These are phyloP conservation scores for Atopsyche davidsoni DNA, from an alignment of 1,140 invertebrate genomes.

Conservation along the genomic window DNA sequence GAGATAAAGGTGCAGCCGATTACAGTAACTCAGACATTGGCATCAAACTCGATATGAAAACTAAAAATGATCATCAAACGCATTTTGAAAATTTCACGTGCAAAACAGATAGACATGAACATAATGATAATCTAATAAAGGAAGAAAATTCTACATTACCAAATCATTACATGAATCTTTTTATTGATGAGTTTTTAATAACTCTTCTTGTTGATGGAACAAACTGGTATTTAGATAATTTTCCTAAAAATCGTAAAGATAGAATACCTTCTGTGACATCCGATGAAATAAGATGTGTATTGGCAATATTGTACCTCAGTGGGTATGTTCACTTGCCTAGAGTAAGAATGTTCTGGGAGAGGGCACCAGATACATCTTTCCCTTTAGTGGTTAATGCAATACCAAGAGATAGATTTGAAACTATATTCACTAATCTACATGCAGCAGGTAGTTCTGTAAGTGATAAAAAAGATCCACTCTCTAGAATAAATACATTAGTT, in stretches of 20 bases:
- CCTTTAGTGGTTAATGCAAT: conserved; percentile 27
- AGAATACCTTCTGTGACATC: conserved; percentile 17
- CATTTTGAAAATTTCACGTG: background rate
- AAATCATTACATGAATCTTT: conserved; percentile 16
- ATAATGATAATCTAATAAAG: background rate
- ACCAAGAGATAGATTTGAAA: conserved; percentile 30
- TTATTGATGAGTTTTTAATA: conserved; percentile 20
- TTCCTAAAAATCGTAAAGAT: conserved; percentile 17
- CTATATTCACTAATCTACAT: conserved; percentile 28
- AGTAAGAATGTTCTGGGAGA: conserved; percentile 27
- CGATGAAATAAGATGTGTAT: conserved; percentile 25
- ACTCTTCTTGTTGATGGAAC: conserved; percentile 22
- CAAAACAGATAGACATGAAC: background rate
- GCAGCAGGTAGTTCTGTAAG: conserved; percentile 10
- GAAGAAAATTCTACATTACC: conserved; percentile 4
- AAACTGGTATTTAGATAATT: conserved; percentile 21
- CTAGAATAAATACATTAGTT: conserved; percentile 17
- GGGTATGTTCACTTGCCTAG: conserved; percentile 25
- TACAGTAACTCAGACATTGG: too few species aligned
- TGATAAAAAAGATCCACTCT: conserved; percentile 17
- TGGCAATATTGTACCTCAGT: conserved; percentile 24
- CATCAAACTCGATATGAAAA: too few species aligned
- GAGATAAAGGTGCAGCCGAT: too few species aligned
- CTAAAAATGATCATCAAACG: background rate
- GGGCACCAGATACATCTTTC: conserved; percentile 28